Percentiles rank a stretch among this genome's conserved stretches.
Evolutionary conservation across 1,140 invertebrate genomes (phyloP).

Genomic region (Rhyacophila brunnea): DNA sequence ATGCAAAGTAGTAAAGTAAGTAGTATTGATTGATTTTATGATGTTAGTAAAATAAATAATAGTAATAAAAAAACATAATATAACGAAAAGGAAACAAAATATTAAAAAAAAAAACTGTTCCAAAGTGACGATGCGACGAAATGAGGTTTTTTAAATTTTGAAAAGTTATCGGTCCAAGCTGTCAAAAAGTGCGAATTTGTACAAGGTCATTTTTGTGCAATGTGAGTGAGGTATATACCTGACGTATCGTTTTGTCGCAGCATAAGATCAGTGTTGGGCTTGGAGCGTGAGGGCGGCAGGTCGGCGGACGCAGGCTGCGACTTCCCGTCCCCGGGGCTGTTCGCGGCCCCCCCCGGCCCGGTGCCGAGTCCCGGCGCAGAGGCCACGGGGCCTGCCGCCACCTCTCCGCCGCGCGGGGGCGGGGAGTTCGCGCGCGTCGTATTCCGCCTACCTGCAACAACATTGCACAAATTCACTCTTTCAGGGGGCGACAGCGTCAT

Average conservation of each 20-base stretch:
- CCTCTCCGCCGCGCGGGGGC: not conserved
- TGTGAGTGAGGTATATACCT: constrained; percentile 22
- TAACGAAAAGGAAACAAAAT: no score
- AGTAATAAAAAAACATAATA: no score
- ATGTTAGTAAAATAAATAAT: no score
- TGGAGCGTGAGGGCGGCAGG: constrained; percentile 13
- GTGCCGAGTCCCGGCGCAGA: constrained; percentile 21
- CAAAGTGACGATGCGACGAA: no score
- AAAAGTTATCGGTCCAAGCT: no score
- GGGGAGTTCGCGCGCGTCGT: constrained; percentile 25
- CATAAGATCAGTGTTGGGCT: constrained; percentile 34
- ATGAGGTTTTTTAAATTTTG: no score
- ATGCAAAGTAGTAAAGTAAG: no score
- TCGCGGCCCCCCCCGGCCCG: constrained; percentile 14
- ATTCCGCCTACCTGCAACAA: constrained; percentile 32
- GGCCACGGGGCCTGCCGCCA: not conserved
- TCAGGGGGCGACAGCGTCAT: not conserved
- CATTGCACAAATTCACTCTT: not conserved
- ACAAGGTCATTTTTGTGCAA: no score
- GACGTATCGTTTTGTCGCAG: constrained; percentile 34
- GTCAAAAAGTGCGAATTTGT: no score
- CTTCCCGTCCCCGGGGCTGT: not conserved
- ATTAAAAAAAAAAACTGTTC: no score
- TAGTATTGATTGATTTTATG: no score
- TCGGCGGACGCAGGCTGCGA: constrained; percentile 17